These are phyloP conservation scores for Peromyscus californicus DNA, from an alignment of 2,113 vertebrate species.

Conservation along the genomic window DNA sequence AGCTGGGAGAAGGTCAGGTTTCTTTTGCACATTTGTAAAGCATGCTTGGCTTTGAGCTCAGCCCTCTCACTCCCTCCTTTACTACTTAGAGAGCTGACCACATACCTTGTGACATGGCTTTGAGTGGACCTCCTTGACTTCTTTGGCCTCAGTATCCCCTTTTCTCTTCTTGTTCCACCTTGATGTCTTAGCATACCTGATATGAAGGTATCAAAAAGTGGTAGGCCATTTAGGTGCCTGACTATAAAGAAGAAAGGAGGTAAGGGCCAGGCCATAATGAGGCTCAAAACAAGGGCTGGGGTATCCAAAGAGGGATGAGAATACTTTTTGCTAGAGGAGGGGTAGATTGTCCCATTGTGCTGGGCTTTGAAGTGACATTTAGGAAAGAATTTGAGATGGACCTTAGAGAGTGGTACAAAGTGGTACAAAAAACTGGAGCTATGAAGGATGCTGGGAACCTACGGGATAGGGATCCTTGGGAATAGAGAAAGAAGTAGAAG, in stretches of 20 bases:
- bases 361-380: neutral
- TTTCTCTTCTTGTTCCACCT: neutral
- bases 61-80: neutral
- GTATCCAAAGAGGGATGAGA: neutral
- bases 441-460: neutral
- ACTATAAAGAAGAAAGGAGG: neutral
- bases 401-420: neutral
- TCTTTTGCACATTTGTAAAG: neutral
- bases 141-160: neutral
- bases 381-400: neutral
- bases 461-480: too few species aligned
- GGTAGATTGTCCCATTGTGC: neutral
- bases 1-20: neutral
- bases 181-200: neutral
- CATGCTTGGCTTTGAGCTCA: neutral
- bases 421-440: neutral
- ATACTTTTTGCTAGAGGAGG: neutral
- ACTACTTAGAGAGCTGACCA: neutral
- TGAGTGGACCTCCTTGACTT: accelerated
- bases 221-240: neutral
- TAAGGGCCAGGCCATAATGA: neutral
- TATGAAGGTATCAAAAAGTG: neutral
- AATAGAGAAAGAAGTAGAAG: neutral
- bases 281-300: neutral
- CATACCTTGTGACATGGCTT: neutral